Evolutionary conservation across 2,113 vertebrate genomes (phyloP).

Genomic region (Cranoglanis bouderius): DNA sequence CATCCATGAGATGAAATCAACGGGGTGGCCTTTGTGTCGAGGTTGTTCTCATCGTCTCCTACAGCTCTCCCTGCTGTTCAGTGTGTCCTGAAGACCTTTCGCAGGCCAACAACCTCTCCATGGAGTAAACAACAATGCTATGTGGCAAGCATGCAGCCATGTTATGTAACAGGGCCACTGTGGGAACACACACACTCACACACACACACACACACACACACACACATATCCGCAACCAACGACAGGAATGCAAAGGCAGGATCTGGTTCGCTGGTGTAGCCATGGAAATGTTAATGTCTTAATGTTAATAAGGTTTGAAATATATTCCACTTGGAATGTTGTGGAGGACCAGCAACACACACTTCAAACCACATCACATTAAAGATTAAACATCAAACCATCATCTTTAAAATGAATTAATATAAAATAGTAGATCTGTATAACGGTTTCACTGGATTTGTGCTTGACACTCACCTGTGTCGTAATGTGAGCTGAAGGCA

Average conservation of each 20-base stretch:
- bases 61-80: conserved; percentile 26
- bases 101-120: conserved; percentile 32
- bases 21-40: conserved; percentile 10
- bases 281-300: conserved; percentile 5
- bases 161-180: conserved; percentile 46
- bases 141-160: conserved; percentile 41
- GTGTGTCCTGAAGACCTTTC: conserved; percentile 24
- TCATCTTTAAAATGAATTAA: neutral
- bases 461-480: conserved; percentile 80
- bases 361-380: neutral
- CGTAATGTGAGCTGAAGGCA: conserved; percentile 91
- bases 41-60: conserved; percentile 32
- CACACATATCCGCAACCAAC: conserved; percentile 23
- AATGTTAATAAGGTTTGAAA: conserved; percentile 10
- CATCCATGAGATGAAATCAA: conserved; percentile 8
- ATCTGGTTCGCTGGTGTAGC: conserved; percentile 20
- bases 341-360: neutral
- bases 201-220: conserved; percentile 23
- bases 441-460: neutral
- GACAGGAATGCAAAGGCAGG: conserved; percentile 39
- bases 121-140: conserved; percentile 47
- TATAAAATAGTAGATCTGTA: neutral
- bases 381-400: neutral
- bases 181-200: conserved; percentile 39
- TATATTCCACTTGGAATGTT: neutral